Evolutionary conservation across 2,888 invertebrate species (phyloP), one percentile per base, ranked within the genome.

Genomic region (Salticus scenicus): DNA sequence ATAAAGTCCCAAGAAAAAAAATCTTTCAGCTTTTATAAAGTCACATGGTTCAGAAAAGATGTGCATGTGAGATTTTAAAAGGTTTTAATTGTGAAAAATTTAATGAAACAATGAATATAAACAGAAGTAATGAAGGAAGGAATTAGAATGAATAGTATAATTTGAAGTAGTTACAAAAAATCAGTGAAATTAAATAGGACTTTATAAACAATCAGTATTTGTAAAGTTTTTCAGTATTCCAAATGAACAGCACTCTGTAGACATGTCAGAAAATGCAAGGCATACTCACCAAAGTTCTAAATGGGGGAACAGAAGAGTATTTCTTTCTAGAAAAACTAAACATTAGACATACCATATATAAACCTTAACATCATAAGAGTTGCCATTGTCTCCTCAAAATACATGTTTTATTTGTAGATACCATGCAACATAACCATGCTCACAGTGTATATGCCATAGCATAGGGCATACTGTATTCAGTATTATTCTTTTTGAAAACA

Each of bases 301-400:
- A 42, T 41, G 75, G n/a, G 24, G 76, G 63, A 75, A 63, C 74
- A 63, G 78, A 72, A 51, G 76, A 76, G 57, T 69, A 47, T 75
- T 63, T 28, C 51, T 64, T 37, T 79, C 78, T 79, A 78, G 33
- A 85, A 85, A 75, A 85, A 78, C 84, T 85, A 85, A 74, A 79
- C 63, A 85, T 79, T 79, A 85, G 67, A 76, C 37, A 73, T 24
- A 85, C 57, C 47, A 84, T 28, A 72, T 31, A 74, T 74, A 79
- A n/a, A 85, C 84, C 84, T 69, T 72, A 63, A 77, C 79, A 75
- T 74, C 74, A 31, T 1, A 42, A 30, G 51, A 79, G 78, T 74
- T 85, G 84, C 84, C 84, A 85, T 37, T 85, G 84, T 30, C 73
- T 84, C 73, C 67, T 4, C 1, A 33, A 33, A 20, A 33, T 33